Evolutionary conservation across 2,888 invertebrate genomes (phyloP).

Genomic region (Platerodrilus igneus): DNA sequence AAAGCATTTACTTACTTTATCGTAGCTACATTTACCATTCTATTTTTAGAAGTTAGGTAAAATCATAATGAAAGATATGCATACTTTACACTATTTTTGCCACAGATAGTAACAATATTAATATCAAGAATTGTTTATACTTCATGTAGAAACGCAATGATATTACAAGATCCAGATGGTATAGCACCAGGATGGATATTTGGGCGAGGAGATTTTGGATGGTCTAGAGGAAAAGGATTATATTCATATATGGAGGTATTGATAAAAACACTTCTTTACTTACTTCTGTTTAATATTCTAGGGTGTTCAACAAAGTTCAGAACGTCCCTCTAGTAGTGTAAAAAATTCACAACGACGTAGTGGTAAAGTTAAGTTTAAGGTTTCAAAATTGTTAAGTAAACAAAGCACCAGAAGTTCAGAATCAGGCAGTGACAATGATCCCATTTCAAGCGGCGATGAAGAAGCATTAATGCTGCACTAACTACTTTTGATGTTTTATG

Average conservation of each 20-base stretch:
- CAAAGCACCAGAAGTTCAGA: too few species aligned
- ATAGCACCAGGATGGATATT: constrained; percentile 49
- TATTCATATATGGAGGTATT: constrained; percentile 9
- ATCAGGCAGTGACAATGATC: constrained; percentile 30
- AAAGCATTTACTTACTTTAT: constrained; percentile 34
- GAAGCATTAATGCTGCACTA: constrained; percentile 29
- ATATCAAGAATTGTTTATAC: constrained; percentile 54
- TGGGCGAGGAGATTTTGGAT: constrained; percentile 39
- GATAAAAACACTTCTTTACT: neutral
- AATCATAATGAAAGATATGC: neutral
- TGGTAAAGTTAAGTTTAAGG: neutral
- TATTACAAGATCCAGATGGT: constrained; percentile 51
- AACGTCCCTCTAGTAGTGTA: constrained; percentile 1
- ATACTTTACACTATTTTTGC: neutral
- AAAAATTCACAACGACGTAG: constrained; percentile 2
- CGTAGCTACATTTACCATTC: constrained; percentile 31
- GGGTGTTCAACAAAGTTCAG: neutral
- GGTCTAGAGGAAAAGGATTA: constrained; percentile 10
- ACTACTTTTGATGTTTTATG: too few species aligned
- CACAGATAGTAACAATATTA: constrained; percentile 51
- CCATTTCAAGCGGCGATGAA: constrained; percentile 28
- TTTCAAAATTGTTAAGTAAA: too few species aligned
- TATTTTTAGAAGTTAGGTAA: constrained; percentile 36
- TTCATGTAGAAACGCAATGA: constrained; percentile 52
- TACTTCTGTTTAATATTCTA: too few species aligned